These are phyloP conservation scores for Bursaphelenchus mucronatus DNA, from an alignment of 1,140 invertebrate genomes.

Conservation along the genomic window DNA sequence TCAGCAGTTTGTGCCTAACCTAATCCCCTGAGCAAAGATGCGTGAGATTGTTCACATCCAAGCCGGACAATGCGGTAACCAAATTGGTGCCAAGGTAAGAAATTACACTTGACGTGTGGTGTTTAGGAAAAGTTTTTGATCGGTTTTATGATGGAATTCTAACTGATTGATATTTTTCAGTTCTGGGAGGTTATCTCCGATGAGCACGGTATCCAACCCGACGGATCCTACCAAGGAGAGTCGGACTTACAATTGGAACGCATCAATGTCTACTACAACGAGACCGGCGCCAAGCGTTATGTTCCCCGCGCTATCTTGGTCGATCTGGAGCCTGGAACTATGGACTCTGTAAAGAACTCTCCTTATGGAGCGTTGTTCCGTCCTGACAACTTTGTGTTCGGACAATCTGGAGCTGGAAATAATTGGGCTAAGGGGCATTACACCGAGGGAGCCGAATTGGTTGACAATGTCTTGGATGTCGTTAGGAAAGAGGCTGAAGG, in stretches of 20 bases:
- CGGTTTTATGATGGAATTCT: no score
- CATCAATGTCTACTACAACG: slow-evolving; percentile 66
- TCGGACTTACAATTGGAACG: slow-evolving; percentile 57
- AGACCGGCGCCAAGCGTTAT: slow-evolving; percentile 62
- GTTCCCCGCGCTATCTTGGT: slow-evolving; percentile 83
- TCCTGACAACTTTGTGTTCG: slow-evolving; percentile 84
- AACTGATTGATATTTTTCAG: slow-evolving; percentile 71
- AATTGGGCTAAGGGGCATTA: slow-evolving; percentile 74
- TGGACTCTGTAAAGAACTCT: slow-evolving; percentile 83
- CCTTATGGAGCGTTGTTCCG: slow-evolving; percentile 78
- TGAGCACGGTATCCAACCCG: slow-evolving; percentile 48
- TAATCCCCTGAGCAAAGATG: slow-evolving; percentile 65
- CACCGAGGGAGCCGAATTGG: slow-evolving; percentile 65
- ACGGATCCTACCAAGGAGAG: slow-evolving; percentile 63
- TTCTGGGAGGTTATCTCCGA: slow-evolving; percentile 50
- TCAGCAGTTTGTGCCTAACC: no score
- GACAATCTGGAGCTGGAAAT: slow-evolving; percentile 76
- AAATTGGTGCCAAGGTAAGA: slow-evolving; percentile 82
- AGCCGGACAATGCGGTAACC: slow-evolving; percentile 86
- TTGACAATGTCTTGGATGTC: slow-evolving; percentile 80
- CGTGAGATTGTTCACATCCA: slow-evolving; percentile 89
- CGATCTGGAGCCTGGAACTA: slow-evolving; percentile 82
- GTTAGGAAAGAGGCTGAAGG: slow-evolving; percentile 81
- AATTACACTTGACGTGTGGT: slow-evolving; percentile 36
- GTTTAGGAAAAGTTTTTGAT: no score